Evolutionary conservation across 2,797 vertebrate genomes (phyloP).

Genomic region (Bucorvus abyssinicus): DNA sequence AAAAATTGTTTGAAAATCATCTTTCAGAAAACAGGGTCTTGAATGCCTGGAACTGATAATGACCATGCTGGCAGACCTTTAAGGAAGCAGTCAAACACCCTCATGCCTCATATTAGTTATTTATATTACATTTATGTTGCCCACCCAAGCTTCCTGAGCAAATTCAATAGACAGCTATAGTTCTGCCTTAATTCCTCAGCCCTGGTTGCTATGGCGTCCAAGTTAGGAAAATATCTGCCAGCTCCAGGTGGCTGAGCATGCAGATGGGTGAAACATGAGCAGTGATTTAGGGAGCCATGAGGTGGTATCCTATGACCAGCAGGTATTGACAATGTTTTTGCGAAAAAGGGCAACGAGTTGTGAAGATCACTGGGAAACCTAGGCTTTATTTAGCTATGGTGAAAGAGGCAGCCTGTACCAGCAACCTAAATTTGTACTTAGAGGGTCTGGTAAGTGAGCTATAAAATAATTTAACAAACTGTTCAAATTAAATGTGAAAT

Average conservation of each 20-base stretch:
- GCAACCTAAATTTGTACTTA: neutral
- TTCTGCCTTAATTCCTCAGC: constrained; percentile 33
- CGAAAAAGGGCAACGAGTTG: neutral
- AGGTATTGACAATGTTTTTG: neutral
- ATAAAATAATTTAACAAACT: neutral
- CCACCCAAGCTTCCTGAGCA: neutral
- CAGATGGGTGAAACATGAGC: constrained; percentile 3
- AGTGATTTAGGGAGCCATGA: neutral
- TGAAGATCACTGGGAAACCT: neutral
- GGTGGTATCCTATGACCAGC: neutral
- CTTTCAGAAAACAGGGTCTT: neutral
- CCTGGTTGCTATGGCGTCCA: constrained; percentile 56
- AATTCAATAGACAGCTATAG: neutral
- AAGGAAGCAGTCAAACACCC: neutral
- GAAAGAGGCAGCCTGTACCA: neutral
- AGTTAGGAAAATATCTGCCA: constrained; percentile 58
- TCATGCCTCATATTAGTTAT: neutral
- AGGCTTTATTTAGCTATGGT: neutral
- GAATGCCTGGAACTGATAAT: neutral
- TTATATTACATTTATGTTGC: constrained; percentile 10
- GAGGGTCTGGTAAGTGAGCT: neutral
- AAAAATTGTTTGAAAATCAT: neutral
- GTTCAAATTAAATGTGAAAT: neutral
- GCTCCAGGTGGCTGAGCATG: constrained; percentile 55
- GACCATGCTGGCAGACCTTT: neutral